Evolutionary conservation across 2,888 invertebrate species (phyloP).

Genomic region (Barypeithes pellucidus): DNA sequence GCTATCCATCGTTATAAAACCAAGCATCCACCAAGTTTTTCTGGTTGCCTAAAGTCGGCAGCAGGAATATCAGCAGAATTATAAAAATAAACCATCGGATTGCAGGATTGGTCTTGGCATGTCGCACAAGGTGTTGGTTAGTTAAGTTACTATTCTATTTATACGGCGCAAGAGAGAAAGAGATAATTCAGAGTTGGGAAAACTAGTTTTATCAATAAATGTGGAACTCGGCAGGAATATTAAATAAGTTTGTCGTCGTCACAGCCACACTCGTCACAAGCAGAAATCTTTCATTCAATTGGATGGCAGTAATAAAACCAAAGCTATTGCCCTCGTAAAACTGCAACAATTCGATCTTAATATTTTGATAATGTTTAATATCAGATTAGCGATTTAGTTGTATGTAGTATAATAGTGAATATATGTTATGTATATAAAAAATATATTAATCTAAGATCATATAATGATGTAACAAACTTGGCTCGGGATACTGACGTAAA

Average conservation of each 20-base stretch:
- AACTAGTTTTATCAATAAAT: not conserved
- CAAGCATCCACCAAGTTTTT: too few species aligned
- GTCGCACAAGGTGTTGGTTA: not conserved
- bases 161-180: not conserved
- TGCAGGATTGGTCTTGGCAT: not conserved
- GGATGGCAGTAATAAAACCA: constrained; percentile 2
- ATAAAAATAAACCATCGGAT: not conserved
- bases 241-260: constrained; percentile 6
- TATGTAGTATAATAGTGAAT: not conserved
- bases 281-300: constrained; percentile 7
- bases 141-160: constrained; percentile 1
- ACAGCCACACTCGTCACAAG: not conserved
- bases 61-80: not conserved
- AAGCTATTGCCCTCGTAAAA: constrained; percentile 13
- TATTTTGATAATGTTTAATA: constrained; percentile 4
- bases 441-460: not conserved
- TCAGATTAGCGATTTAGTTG: not conserved
- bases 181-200: not conserved
- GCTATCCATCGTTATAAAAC: constrained; percentile 11
- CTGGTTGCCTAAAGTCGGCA: not conserved
- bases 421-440: not conserved
- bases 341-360: constrained; percentile 10
- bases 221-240: constrained; percentile 4
- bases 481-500: too few species aligned
- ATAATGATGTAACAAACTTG: not conserved